phyloP scores from a whole-genome alignment of 2,797 vertebrate species.

The Tiaroga cobitis region DNA sequence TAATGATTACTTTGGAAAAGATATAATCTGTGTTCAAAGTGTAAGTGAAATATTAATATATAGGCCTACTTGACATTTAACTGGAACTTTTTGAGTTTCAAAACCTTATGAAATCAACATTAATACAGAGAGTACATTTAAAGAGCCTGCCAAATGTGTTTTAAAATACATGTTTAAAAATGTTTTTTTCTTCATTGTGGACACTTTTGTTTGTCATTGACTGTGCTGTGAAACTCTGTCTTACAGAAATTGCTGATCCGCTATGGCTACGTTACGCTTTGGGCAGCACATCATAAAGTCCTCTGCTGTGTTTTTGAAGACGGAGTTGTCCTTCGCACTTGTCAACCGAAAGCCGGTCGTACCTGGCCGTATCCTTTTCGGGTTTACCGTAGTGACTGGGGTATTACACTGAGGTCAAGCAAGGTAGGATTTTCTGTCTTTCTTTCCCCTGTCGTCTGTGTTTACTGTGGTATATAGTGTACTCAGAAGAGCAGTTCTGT shows the following conservation, averaged over 20 bases:
- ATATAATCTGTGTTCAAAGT: background rate
- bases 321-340: constrained; percentile 85
- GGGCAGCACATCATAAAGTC: constrained; percentile 87
- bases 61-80: background rate
- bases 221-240: constrained; percentile 5
- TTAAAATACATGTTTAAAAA: too few relatives aligned
- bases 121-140: background rate
- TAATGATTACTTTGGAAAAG: background rate
- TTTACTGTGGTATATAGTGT: constrained; percentile 61
- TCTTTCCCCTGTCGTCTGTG: constrained; percentile 12
- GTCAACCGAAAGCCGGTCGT: constrained; percentile 89
- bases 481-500: constrained; percentile 74
- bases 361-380: constrained; percentile 88
- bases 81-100: background rate
- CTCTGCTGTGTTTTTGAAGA: constrained; percentile 84
- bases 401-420: background rate
- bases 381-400: background rate
- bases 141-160: background rate
- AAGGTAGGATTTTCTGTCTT: constrained; percentile 70
- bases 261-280: constrained; percentile 73
- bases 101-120: background rate
- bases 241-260: background rate
- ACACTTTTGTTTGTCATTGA: background rate
- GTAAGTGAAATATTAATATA: background rate
- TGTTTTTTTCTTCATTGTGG: background rate